Evolutionary conservation across 2,113 vertebrate species (phyloP).

Genomic region (Prunella himalayana): DNA sequence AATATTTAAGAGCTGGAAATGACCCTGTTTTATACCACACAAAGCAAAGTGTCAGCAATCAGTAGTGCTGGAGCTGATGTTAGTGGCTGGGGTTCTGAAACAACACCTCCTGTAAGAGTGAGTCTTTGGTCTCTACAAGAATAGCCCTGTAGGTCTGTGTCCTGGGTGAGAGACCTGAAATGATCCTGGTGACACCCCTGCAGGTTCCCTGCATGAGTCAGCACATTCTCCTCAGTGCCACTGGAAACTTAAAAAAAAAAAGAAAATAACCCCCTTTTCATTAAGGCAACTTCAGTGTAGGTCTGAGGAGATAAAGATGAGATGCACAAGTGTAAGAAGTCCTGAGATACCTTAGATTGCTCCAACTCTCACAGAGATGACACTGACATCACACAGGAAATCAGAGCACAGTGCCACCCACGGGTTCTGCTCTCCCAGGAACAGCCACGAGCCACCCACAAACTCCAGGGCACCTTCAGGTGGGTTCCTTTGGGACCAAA

Average conservation of each 20-base stretch:
- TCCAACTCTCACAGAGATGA: conserved; percentile 18
- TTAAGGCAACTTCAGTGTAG: not conserved
- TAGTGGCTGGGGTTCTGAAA: conserved; percentile 3
- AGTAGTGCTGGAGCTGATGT: conserved; percentile 9
- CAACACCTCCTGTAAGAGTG: not conserved
- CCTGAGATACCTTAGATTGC: conserved; percentile 7
- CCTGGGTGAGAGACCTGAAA: not conserved
- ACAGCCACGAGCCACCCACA: not conserved
- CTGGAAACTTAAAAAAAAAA: not conserved
- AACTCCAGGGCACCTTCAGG: not conserved
- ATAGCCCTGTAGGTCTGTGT: not conserved
- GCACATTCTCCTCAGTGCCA: not conserved
- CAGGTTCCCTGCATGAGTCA: not conserved
- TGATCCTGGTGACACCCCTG: not conserved
- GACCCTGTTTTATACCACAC: conserved; percentile 5
- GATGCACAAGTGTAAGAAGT: not conserved
- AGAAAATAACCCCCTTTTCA: conserved; percentile 20
- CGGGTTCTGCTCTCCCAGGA: not conserved
- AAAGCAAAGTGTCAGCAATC: conserved; percentile 24
- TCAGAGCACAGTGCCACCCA: not conserved
- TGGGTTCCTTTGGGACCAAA: rapidly evolving
- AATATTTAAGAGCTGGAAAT: conserved; percentile 50
- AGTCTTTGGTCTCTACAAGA: not conserved
- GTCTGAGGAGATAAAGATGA: not conserved
- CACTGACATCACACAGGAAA: not conserved